Base-by-base conservation (phyloP, 2,797 vertebrate genomes). In the Oceanodroma leucorhoa region DNA sequence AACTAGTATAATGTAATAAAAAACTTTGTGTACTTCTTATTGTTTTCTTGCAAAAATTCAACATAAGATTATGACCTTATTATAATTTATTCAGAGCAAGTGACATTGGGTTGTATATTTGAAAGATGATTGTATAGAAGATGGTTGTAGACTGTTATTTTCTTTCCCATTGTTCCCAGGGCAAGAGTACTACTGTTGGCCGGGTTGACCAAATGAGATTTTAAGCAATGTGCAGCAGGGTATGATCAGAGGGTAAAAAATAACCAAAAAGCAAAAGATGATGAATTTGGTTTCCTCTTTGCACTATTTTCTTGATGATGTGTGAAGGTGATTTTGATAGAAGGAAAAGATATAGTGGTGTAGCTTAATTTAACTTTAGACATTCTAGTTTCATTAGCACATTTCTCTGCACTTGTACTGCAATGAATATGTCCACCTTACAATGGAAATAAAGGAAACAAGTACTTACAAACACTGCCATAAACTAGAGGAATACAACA, bases 371-470 rank as follows among this genome's bases (percentile, higher is more conserved):
- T 87, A 90, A 83, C 79, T 95, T 93, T 10, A 73, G 77, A 87
- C 70, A 61, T 90, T 88, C 9, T 73, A 87, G 27, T 79, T 83
- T 32, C 46, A 40, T 89, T 83, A 91, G 30, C 55, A 54, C 14
- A 12, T 90, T 95, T 94, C 36, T 83, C 51, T 88, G 48, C 51
- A 58, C 66, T 61, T 96, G 22, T 62, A 32, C 40, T 89, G 45
- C 71, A 83, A 40, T 95, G 75, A 94, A 75, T 70, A 94, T 50
- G 43, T 81, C 76, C 64, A 62, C 61, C 40, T 51, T 93, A 72
- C 27, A 66, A 16, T 45, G 60, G 71, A 93, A 96, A 92, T 87
- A 73, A 83, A 93, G 71, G 70, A 91, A 95, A 95, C 36, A 80
- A 93, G 89, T 83, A 41, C 54, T 93, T 93, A 91, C 32, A 91